Conservation (phyloP, 2,888 invertebrate species). For the Meteorus cinctellus region DNA sequence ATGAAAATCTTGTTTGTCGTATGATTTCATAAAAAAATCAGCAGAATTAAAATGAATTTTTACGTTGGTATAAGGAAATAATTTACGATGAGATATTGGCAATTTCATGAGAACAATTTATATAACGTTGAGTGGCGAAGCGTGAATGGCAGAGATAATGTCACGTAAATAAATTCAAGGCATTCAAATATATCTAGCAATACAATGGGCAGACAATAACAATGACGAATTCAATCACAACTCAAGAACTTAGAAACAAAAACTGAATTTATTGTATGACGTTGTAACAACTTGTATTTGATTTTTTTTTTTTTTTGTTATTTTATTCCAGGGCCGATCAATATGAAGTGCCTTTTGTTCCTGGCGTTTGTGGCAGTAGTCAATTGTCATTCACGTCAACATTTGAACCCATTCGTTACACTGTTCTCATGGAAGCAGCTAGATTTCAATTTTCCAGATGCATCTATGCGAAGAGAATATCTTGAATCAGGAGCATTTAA, state of each 20-base stretch:
- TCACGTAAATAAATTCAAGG: conserved; percentile 16
- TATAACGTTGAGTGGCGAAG: conserved; percentile 2
- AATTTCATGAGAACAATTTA: conserved; percentile 2
- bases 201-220: conserved; percentile 40
- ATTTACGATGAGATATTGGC: neutral
- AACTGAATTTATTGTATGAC: conserved; percentile 14
- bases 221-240: conserved; percentile 28
- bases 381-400: conserved; percentile 47
- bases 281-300: neutral
- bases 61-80: neutral
- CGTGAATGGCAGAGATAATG: conserved; percentile 16
- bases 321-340: conserved; percentile 45
- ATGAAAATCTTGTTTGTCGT: neutral
- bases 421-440: conserved; percentile 65
- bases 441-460: conserved; percentile 67
- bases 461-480: conserved; percentile 56
- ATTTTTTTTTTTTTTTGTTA: neutral
- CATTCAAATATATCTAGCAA: conserved; percentile 43
- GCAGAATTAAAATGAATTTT: neutral
- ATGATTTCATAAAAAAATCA: neutral
- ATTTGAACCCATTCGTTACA: conserved; percentile 55
- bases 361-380: conserved; percentile 54
- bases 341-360: conserved; percentile 57
- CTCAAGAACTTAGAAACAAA: conserved; percentile 32
- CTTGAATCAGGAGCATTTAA: conserved; percentile 78